Percentiles rank a stretch among this genome's conserved stretches.
Conservation (phyloP, 2,888 invertebrate species). For the Lepidonotus clava region DNA sequence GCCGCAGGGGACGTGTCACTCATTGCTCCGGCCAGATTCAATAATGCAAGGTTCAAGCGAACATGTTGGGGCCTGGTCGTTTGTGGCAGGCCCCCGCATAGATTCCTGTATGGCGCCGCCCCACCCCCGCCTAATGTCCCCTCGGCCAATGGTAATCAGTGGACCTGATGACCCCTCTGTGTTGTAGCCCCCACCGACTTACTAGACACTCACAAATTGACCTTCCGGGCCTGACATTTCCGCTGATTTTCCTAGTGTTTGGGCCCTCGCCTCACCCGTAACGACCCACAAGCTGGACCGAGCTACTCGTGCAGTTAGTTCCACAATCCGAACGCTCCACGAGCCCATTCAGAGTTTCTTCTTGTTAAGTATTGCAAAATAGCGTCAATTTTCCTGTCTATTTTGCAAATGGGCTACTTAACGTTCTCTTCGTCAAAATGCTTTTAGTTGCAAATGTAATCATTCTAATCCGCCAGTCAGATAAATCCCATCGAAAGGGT, state of each 20-base stretch:
- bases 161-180: background rate
- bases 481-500: background rate
- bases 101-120: background rate
- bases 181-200: background rate
- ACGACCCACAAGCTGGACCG: too few relatives aligned
- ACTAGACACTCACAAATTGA: background rate
- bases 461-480: background rate
- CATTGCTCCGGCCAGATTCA: constrained; percentile 29
- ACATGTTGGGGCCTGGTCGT: background rate
- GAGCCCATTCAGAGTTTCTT: too few relatives aligned
- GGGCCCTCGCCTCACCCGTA: too few relatives aligned
- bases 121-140: background rate
- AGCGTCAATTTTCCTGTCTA: too few relatives aligned
- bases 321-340: too few relatives aligned
- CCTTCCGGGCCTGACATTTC: too few relatives aligned
- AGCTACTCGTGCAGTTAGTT: too few relatives aligned
- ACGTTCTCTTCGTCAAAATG: background rate
- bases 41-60: background rate
- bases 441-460: constrained; percentile 17
- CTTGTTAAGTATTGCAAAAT: too few relatives aligned
- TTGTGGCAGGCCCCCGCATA: background rate
- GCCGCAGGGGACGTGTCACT: background rate
- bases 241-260: too few relatives aligned
- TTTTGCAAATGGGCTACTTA: too few relatives aligned
- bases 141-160: background rate